Evolutionary conservation across 2,797 vertebrate genomes (phyloP), one percentile per base, ranked within the genome.

Genomic region (Sternarchorhynchus goeldii): DNA sequence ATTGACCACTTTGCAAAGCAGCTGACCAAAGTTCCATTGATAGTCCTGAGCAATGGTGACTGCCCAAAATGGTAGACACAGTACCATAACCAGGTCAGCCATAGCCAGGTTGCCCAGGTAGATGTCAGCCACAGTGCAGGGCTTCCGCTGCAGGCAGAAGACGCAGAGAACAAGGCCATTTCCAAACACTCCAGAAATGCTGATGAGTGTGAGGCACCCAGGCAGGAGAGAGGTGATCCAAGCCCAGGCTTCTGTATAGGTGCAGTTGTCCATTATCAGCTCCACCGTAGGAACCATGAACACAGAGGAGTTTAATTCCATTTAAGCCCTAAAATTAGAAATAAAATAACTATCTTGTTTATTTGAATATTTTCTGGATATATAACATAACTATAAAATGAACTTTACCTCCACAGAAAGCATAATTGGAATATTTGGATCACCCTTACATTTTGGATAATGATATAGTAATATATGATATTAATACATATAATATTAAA

Each of bases 41-140:
- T 91, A 95, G 0, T 72, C 57, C 5, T 86, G 89, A 78, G 92
- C 82, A 0, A 96, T 91, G 71, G 92, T 94, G 81, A 94, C 55
- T 7, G 92, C 93, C 95, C 95, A 97, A 88, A 97, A 96, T 69
- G 96, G 96, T 32, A 97, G 89, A 72, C 88, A 91, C 0, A 81
- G 87, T 60, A 94, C 87, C 73, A 97, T 81, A 67, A 95, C 58
- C 18, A 97, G 85, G 86, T 97, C 95, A 0, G 95, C 93, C 1
- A 82, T 67, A 0, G 95, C 95, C 87, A 95, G 90, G 84, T 95
- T 96, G 32, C 92, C 93, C 77, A 97, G 89, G 88, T 97, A 97
- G 87, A 96, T 85, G 83, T 97, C 96, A 0, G 96, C 93, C 82
- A 96, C 95, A 0, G 94, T 95, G 89, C 93, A 93, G 3, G 79